Evolutionary conservation across 2,113 vertebrate species (phyloP).

Genomic region (Sylvilagus bachmani): DNA sequence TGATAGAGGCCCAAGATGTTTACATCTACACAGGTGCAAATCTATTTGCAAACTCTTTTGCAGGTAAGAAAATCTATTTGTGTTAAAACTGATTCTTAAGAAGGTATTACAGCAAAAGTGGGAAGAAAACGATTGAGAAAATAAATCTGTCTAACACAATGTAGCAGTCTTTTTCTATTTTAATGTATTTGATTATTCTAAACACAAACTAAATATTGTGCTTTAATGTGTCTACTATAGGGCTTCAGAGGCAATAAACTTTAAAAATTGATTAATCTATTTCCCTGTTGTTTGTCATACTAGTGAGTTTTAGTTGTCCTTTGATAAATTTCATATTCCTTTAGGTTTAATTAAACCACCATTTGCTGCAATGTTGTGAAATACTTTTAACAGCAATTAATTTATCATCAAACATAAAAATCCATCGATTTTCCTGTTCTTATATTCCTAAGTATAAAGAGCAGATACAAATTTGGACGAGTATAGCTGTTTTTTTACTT

Average conservation of each 20-base stretch:
- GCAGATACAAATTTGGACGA: constrained; percentile 59
- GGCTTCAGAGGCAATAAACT: not conserved
- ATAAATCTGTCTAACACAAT: not conserved
- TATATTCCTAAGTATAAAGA: constrained; percentile 36
- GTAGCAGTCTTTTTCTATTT: not conserved
- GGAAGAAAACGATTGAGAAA: not conserved
- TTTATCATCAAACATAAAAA: constrained; percentile 68
- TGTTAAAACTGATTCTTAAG: not conserved
- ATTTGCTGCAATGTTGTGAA: constrained; percentile 62
- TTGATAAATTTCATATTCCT: constrained; percentile 64
- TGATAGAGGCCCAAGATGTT: constrained; percentile 21
- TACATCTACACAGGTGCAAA: not conserved
- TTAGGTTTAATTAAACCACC: constrained; percentile 72
- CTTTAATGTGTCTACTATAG: not conserved
- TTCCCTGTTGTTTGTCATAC: not conserved
- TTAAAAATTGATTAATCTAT: not conserved
- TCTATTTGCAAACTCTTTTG: constrained; percentile 5
- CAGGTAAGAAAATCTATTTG: constrained; percentile 49
- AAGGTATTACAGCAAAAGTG: not conserved
- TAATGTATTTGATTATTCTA: not conserved
- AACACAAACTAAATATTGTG: not conserved
- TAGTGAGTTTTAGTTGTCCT: not conserved
- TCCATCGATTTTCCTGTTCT: constrained; percentile 50
- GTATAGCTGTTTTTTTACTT: constrained; percentile 60
- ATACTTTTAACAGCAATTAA: not conserved